Base-by-base conservation (phyloP, 2,797 vertebrate genomes). In the Sebastes taczanowskii region DNA sequence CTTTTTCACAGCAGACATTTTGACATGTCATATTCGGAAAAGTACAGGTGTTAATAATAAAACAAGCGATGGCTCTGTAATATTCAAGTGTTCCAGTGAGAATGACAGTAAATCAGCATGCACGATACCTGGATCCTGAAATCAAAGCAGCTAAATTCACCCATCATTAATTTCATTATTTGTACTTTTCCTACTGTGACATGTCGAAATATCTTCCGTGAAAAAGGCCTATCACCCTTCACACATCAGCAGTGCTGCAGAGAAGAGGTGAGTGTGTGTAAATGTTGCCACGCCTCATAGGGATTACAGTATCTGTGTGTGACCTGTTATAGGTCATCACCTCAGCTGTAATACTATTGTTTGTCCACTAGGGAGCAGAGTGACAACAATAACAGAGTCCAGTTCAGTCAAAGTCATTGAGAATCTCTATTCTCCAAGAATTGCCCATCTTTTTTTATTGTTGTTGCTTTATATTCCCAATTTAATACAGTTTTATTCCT, bases 361-460 rank as follows among this genome's bases (percentile, higher is more conserved):
- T 63, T 85, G 11, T 69, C 83, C 91, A 87, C 85, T 77, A 81
- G 89, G 53, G 66, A 3, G 77, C 73, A 84, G 74, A 23, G 59
- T 42, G 38, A 42, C 14, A 42, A 42, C 38, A 4, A 87, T 38
- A 74, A 74, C 80, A 4, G 7, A 32, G 8, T 42, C 2, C 46
- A 80, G 18, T 20, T 35, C 5, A 46, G 42, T 46, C 42, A 38
- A 60, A 58, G 5, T 66, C 10, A 67, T 11, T n/a, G 2, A 49
- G 4, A 16, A 14, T 0, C 2, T 23, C 2, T 23, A 13, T 29
- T 55, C 29, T 53, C 7, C 5, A 25, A 25, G 27, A 68, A n/a
- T 34, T n/a, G 22, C 8, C n/a, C 9, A 29, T 25, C 27, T 27
- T 7, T 61, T 25, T 25, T 73, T 7, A 53, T 32, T 30, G 11